These are phyloP conservation scores for Leucania comma DNA, from an alignment of 2,888 invertebrate genomes.

Conservation along the genomic window DNA sequence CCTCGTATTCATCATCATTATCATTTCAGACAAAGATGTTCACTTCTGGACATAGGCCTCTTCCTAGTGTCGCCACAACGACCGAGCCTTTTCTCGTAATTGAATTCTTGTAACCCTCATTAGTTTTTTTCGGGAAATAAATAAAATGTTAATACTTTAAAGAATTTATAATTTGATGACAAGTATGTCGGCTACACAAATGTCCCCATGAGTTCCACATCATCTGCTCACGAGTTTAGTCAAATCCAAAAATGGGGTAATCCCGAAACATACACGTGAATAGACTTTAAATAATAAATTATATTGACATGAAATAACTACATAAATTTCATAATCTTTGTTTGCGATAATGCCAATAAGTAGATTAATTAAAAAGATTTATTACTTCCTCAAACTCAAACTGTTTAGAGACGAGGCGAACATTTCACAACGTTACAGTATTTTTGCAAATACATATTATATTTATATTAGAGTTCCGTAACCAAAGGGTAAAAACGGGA, in stretches of 20 bases:
- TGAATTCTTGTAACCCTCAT: too few relatives aligned
- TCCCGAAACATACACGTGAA: not conserved
- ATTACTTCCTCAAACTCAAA: not conserved
- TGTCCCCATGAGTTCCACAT: not conserved
- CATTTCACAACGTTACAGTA: not conserved
- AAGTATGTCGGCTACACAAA: not conserved
- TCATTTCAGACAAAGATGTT: too few relatives aligned
- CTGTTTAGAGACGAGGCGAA: not conserved
- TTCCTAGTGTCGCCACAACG: too few relatives aligned
- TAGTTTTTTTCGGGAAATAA: too few relatives aligned
- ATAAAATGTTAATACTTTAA: too few relatives aligned
- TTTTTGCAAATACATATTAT: not conserved
- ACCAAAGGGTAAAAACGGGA: too few relatives aligned
- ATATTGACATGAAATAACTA: not conserved
- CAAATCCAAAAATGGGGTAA: not conserved
- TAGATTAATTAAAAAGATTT: conserved; percentile 15
- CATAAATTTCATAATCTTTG: conserved; percentile 12
- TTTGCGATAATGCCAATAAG: conserved; percentile 1
- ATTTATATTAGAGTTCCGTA: too few relatives aligned
- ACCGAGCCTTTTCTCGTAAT: too few relatives aligned
- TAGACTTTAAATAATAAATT: conserved; percentile 14
- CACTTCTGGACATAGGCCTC: too few relatives aligned
- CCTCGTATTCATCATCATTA: too few relatives aligned
- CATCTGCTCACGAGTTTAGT: not conserved
- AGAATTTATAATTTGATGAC: too few relatives aligned